These are phyloP conservation scores for Iphiclides podalirius DNA, from an alignment of 2,888 invertebrate species.

Conservation along the genomic window DNA sequence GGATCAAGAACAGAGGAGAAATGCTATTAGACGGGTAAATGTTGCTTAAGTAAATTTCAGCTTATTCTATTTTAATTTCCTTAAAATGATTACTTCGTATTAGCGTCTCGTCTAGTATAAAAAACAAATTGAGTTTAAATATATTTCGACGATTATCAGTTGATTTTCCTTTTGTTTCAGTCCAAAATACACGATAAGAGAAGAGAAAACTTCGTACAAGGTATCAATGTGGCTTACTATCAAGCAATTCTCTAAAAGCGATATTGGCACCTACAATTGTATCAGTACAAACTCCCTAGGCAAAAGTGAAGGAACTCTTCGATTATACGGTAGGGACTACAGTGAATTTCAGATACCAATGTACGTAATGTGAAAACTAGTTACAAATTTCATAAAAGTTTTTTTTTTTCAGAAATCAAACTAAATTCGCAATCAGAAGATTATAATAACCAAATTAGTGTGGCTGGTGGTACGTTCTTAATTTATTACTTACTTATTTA, in stretches of 20 bases:
- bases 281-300: slow-evolving; percentile 90
- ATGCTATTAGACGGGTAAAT: slow-evolving; percentile 91
- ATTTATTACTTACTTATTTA: too few relatives aligned
- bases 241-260: slow-evolving; percentile 73
- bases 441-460: slow-evolving; percentile 78
- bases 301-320: slow-evolving; percentile 86
- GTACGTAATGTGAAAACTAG: too few relatives aligned
- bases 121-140: too few relatives aligned
- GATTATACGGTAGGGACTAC: slow-evolving; percentile 81
- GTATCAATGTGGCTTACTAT: slow-evolving; percentile 87
- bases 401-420: slow-evolving; percentile 73
- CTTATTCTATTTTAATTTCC: slow-evolving; percentile 4
- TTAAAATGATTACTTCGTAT: too few relatives aligned
- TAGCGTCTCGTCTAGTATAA: too few relatives aligned
- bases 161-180: slow-evolving; percentile 58
- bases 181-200: slow-evolving; percentile 86
- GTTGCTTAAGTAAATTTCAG: too few relatives aligned
- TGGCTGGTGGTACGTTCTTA: slow-evolving; percentile 77
- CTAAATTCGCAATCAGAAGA: slow-evolving; percentile 74
- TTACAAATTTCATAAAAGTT: too few relatives aligned
- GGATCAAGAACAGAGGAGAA: slow-evolving; percentile 88
- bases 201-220: slow-evolving; percentile 86
- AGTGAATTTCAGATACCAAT: too few relatives aligned
- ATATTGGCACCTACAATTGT: slow-evolving; percentile 87
- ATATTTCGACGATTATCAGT: too few relatives aligned